Evolutionary conservation across 2,888 invertebrate genomes (phyloP).

Genomic region (Cheiracanthium punctorium): DNA sequence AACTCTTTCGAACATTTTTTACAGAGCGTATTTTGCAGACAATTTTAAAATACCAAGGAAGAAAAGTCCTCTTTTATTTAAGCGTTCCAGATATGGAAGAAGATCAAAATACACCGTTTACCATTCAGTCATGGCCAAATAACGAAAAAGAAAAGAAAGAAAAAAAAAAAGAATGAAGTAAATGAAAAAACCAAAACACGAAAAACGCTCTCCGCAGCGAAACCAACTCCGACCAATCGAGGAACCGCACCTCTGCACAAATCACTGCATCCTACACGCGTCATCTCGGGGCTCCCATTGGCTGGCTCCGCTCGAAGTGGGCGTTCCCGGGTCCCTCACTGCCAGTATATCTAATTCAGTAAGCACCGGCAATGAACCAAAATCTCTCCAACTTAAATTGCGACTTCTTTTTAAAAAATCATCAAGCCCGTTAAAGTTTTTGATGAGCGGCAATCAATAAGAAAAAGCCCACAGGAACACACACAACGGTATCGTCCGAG

Average conservation of each 20-base stretch:
- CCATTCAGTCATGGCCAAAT: not conserved
- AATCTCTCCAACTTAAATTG: constrained; percentile 60
- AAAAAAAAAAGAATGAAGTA: constrained; percentile 2
- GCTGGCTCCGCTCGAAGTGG: constrained; percentile 16
- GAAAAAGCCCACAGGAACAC: too few relatives aligned
- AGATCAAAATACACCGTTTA: constrained; percentile 41
- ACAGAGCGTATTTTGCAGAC: too few relatives aligned
- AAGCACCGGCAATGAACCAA: constrained; percentile 60
- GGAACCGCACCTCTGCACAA: constrained; percentile 62
- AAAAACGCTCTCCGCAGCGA: not conserved
- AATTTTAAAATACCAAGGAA: too few relatives aligned
- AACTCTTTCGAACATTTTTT: too few relatives aligned
- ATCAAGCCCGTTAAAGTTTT: constrained; percentile 20
- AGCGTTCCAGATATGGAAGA: too few relatives aligned
- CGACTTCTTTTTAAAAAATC: constrained; percentile 68
- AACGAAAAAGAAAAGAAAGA: not conserved
- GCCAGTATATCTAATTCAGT: constrained; percentile 67
- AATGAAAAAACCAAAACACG: not conserved
- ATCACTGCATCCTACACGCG: constrained; percentile 55
- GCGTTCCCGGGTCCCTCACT: constrained; percentile 41
- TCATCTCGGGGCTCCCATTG: constrained; percentile 22
- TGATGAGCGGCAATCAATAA: constrained; percentile 25
- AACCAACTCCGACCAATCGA: constrained; percentile 43
- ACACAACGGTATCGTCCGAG: too few relatives aligned
- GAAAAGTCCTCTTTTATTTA: too few relatives aligned